Evolutionary conservation across 2,797 vertebrate genomes (phyloP).

Genomic region (Garrulus glandarius): DNA sequence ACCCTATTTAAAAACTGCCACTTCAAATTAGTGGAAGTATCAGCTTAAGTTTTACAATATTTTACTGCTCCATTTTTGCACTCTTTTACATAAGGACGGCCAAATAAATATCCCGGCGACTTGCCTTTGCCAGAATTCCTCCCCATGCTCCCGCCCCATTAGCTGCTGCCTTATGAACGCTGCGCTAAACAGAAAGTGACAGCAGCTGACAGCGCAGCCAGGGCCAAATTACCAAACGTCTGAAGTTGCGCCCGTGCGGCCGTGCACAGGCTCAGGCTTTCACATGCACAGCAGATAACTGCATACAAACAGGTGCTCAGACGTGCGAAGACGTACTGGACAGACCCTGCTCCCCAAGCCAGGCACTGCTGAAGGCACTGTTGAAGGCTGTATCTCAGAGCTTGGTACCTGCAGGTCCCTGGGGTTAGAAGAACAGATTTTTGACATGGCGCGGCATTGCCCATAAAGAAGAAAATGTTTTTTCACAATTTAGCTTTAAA

Average conservation of each 20-base stretch:
- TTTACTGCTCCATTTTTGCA: conserved; percentile 56
- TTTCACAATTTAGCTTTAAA: neutral
- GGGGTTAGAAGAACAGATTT: neutral
- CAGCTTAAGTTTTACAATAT: conserved; percentile 63
- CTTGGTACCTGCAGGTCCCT: neutral
- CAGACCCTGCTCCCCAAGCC: neutral
- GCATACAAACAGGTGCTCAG: neutral
- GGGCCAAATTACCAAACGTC: conserved; percentile 54
- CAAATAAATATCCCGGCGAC: conserved; percentile 3
- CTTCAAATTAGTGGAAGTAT: conserved; percentile 74
- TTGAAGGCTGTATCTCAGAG: neutral
- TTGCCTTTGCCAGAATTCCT: conserved; percentile 61
- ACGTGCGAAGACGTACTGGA: rapidly evolving
- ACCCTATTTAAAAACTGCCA: conserved; percentile 76
- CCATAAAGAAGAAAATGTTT: neutral
- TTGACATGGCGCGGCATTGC: neutral
- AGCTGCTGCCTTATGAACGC: conserved; percentile 65
- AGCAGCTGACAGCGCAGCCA: conserved; percentile 45
- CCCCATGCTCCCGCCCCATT: conserved; percentile 56
- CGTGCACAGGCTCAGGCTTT: neutral
- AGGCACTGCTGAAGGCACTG: neutral
- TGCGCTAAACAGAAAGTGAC: conserved; percentile 63
- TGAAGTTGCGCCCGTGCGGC: conserved; percentile 17
- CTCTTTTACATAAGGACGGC: conserved; percentile 51
- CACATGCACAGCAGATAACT: neutral